Base-by-base conservation (phyloP, 2,888 invertebrate species). In the Erebia palarica region DNA sequence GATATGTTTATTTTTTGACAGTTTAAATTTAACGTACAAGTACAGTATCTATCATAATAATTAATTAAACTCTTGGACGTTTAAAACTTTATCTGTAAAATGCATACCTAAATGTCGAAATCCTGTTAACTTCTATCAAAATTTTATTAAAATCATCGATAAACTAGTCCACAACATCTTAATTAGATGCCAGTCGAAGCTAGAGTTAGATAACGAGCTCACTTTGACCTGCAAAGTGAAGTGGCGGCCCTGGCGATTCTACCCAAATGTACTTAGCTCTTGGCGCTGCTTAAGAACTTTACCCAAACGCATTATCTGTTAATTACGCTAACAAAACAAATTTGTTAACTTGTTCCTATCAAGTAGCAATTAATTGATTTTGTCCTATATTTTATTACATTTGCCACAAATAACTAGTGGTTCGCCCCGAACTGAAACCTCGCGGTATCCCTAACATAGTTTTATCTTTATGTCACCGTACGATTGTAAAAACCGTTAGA, bases 231-330 rank as follows among this genome's bases (percentile, higher is more conserved):
- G 14, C 13, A 21, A n/a, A n/a, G n/a, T n/a, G n/a, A n/a, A n/a
- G 57, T 58, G 57, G 57, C 14, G 57, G 27, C 57, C 57, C 13
- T 58, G 57, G 11, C 57, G 57, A 5, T 58, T 58, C 57, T 58
- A 47, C 47, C 47, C 13, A 14, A 58, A 8, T 27, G 57, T 27
- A 21, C 57, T 58, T 13, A 13, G 18, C 57, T 57, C 21, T 5
- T 36, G 36, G 13, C 57, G 13, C 14, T 58, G 14, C 21, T 58
- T 5, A 36, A 36, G 36, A 36, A 7, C 27, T 27, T 36, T 58
- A 27, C 21, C 14, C 47, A 27, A 58, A 27, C 14, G 13, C 21
- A 57, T 11, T 57, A 2, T 11, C 57, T 8, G 10, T 21, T 27
- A 27, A 27, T 27, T n/a, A n/a, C n/a, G n/a, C n/a, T n/a, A n/a